These are phyloP conservation scores for Aurelia aurita DNA, from an alignment of 30 jellyfish, hydroid and myxozoan genomes.

Conservation along the genomic window DNA sequence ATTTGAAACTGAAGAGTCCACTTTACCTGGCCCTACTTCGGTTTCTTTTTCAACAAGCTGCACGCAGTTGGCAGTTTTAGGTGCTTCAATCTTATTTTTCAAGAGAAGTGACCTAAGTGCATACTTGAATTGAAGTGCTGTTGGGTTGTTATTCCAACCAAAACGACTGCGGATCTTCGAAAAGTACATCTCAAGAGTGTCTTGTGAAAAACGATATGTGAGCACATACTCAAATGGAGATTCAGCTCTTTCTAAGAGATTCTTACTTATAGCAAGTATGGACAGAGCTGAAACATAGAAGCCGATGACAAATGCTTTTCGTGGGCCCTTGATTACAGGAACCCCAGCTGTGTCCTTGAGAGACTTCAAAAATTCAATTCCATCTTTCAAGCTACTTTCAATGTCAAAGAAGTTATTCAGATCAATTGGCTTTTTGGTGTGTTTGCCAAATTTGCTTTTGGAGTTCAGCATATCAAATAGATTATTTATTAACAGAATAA, in stretches of 20 bases:
- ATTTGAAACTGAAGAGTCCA: conserved; percentile 8
- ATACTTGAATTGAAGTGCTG: conserved; percentile 8
- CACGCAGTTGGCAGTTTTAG: conserved; percentile 14
- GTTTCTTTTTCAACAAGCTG: background rate
- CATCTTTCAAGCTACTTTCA: background rate
- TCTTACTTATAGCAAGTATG: conserved; percentile 10
- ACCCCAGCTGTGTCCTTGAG: conserved; percentile 14
- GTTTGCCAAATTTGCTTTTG: conserved; percentile 49
- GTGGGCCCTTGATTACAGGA: conserved; percentile 24
- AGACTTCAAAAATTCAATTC: background rate
- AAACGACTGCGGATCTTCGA: conserved; percentile 45
- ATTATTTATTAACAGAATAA: conserved; percentile 23
- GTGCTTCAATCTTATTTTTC: conserved; percentile 10
- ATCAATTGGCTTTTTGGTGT: conserved; percentile 34
- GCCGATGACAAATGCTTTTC: conserved; percentile 34
- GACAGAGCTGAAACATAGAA: conserved; percentile 30
- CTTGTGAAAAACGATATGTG: conserved; percentile 27
- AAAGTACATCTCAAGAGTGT: conserved; percentile 30
- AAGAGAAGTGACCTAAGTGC: conserved; percentile 3
- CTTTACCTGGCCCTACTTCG: conserved; percentile 2
- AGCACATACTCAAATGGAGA: background rate
- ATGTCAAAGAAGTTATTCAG: conserved; percentile 1
- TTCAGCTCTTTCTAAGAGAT: background rate
- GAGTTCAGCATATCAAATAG: conserved; percentile 56
- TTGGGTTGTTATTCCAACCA: conserved; percentile 49